Conservation (phyloP, 2,797 vertebrate species). For the Ctenochaetus hawaiiensis region DNA sequence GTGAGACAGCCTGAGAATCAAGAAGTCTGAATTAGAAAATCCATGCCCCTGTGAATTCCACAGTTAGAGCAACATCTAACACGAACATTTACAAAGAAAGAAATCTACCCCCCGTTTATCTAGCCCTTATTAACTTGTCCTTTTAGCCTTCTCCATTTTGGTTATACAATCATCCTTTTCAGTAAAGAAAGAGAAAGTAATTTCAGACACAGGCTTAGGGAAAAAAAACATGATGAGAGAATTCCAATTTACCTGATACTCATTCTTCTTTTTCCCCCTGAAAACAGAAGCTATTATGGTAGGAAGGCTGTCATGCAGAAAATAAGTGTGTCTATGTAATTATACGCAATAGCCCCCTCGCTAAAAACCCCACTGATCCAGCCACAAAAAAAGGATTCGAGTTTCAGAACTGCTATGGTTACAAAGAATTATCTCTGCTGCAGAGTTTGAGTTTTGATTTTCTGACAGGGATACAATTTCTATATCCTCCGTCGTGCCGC, state of each 20-base stretch:
- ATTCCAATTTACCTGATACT: constrained; percentile 82
- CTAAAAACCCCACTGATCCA: constrained; percentile 77
- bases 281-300: constrained; percentile 83
- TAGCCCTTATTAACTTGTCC: constrained; percentile 38
- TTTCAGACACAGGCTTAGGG: constrained; percentile 63
- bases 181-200: constrained; percentile 52
- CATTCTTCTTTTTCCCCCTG: constrained; percentile 72
- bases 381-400: constrained; percentile 60
- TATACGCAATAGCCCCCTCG: constrained; percentile 75
- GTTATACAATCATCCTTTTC: constrained; percentile 48
- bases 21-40: constrained; percentile 15
- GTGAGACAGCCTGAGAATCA: constrained; percentile 14
- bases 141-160: constrained; percentile 46
- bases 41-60: constrained; percentile 5
- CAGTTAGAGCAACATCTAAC: constrained; percentile 19
- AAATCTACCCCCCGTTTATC: constrained; percentile 10
- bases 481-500: background rate
- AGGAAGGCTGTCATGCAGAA: constrained; percentile 83
- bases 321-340: constrained; percentile 86
- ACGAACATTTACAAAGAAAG: constrained; percentile 14
- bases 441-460: constrained; percentile 53
- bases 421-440: constrained; percentile 58
- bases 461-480: constrained; percentile 46
- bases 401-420: constrained; percentile 63
- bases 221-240: constrained; percentile 72